phyloP scores from a whole-genome alignment of 1,140 invertebrate species.

The Yoshiicerus persimilis region DNA sequence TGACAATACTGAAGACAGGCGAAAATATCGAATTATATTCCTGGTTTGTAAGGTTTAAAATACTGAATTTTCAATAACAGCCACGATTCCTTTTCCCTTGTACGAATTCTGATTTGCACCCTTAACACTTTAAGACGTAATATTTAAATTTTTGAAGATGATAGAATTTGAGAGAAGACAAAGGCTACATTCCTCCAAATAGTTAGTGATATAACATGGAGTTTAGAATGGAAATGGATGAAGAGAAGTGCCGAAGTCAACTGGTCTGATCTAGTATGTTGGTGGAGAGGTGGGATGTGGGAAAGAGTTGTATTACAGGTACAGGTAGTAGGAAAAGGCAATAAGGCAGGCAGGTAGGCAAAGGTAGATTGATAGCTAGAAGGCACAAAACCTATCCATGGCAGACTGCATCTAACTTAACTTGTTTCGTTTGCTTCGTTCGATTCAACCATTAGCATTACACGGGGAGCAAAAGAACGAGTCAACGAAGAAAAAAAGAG shows the following conservation, averaged over 20 bases:
- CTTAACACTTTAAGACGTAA: neutral
- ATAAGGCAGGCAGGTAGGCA: conserved; percentile 17
- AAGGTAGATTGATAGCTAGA: conserved; percentile 17
- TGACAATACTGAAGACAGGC: neutral
- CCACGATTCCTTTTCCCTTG: too few species aligned
- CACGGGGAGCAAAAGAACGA: conserved; percentile 10
- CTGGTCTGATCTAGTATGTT: conserved; percentile 2
- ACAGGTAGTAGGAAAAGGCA: neutral
- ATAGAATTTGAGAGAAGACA: neutral
- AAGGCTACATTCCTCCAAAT: neutral
- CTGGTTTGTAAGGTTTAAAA: too few species aligned
- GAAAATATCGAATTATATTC: neutral
- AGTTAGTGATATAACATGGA: conserved; percentile 11
- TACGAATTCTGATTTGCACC: too few species aligned
- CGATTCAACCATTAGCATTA: neutral
- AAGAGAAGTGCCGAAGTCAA: conserved; percentile 7
- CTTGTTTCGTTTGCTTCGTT: neutral
- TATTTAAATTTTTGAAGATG: neutral
- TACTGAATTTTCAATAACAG: neutral
- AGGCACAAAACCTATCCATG: conserved; percentile 1
- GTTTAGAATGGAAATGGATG: conserved; percentile 5
- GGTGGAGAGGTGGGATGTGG: conserved; percentile 16
- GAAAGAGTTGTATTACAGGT: conserved; percentile 12
- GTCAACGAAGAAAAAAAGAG: neutral
- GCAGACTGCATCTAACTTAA: neutral